Percentiles rank a stretch among this genome's conserved stretches.
Conservation (phyloP, 2,113 vertebrate species). For the Anarrhichthys ocellatus region DNA sequence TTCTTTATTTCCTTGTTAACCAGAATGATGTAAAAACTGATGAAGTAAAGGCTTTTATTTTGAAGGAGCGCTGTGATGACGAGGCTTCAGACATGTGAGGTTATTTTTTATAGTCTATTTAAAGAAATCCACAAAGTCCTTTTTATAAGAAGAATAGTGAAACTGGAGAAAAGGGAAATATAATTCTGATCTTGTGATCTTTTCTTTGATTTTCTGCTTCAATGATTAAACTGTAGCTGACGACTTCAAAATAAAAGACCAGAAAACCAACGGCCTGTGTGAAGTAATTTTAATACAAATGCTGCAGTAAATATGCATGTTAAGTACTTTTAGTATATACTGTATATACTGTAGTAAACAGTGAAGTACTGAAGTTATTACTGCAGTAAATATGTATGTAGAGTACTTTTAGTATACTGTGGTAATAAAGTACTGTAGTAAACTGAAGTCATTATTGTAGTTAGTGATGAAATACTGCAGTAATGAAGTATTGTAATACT, state of each 20-base stretch:
- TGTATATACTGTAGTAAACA: neutral
- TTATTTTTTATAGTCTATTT: neutral
- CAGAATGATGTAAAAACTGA: neutral
- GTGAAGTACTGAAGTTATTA: neutral
- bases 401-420: neutral
- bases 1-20: neutral
- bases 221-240: neutral
- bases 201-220: neutral
- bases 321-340: neutral
- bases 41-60: neutral
- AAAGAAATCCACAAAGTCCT: neutral
- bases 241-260: neutral
- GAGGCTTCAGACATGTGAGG: neutral
- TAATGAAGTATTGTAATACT: no score
- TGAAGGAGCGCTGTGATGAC: neutral
- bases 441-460: no score
- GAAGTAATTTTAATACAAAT: neutral
- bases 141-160: neutral
- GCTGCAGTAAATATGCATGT: neutral
- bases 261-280: neutral
- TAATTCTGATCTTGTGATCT: no score
- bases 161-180: neutral
- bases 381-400: neutral
- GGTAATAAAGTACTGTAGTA: no score
- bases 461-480: no score